Conservation (phyloP, 2,113 vertebrate species). For the Indicator indicator region DNA sequence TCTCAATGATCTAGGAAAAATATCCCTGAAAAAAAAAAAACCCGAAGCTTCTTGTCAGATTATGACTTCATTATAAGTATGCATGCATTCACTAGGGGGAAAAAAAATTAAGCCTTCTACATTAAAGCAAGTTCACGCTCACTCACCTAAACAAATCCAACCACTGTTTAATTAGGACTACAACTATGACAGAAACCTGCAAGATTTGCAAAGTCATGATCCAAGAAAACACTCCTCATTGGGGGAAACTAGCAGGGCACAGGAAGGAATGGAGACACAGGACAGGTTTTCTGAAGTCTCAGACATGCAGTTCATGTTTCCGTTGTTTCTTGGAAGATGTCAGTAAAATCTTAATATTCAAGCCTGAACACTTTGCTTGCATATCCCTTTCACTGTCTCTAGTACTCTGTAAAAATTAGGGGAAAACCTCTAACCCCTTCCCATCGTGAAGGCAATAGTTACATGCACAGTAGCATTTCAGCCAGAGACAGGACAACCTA, state of each 20-base stretch:
- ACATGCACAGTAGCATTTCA: background rate
- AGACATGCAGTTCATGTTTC: background rate
- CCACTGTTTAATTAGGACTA: background rate
- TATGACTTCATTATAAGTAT: background rate
- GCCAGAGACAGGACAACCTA: background rate
- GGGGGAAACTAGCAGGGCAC: background rate
- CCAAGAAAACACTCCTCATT: background rate
- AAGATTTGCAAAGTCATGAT: background rate
- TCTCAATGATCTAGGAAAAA: background rate
- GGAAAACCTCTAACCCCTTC: background rate
- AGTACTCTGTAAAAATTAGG: background rate
- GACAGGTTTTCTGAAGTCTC: background rate
- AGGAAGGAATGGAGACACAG: background rate
- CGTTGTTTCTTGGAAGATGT: background rate
- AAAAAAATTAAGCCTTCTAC: background rate
- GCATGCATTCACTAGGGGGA: background rate
- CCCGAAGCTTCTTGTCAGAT: background rate
- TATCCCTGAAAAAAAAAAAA: background rate
- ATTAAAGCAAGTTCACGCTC: background rate
- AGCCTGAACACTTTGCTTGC: background rate
- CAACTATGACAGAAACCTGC: background rate
- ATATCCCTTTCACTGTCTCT: background rate
- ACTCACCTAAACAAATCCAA: background rate
- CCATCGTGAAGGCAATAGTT: background rate
- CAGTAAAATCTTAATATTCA: background rate